Evolutionary conservation across 2,113 vertebrate species (phyloP), one percentile per base, ranked within the genome.

Genomic region (Brachyhypopomus occidentalis): DNA sequence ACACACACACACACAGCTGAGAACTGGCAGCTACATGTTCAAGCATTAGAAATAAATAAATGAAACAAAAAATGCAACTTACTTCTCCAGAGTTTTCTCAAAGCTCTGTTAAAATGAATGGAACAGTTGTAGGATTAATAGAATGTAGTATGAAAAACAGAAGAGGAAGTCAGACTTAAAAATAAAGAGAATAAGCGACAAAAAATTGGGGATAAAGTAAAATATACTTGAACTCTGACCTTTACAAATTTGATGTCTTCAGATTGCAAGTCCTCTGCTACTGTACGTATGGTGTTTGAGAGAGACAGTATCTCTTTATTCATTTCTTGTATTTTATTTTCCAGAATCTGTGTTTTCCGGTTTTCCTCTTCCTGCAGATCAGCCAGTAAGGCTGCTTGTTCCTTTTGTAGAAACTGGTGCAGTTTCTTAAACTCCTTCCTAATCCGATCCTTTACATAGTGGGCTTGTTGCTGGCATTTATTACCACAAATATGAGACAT

Each of bases 41-140:
- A 11, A 3, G 5, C 12, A 14, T 52, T 8, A 14, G 45, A 52
- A 52, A 52, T 14, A 14, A 52, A 6, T 1, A 23, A 19, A 45
- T 30, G 36, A 60, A 12, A 8, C 25, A 52, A 52, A 9, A 79
- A 3, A 69, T 66, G 17, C 0, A 3, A 41, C 77, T 79, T 27
- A 79, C 77, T 41, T 79, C 36, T 48, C 22, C 67, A 72, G 59
- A 2, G 69, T 62, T 17, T 79, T 25, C 55, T 79, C 59, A 59
- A 79, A 72, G 2, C 19, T 72, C 66, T 79, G 59, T 72, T 48
- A 25, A 79, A 79, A 79, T 5, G n/a, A 20, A 27, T 23, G 62
- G 25, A 36, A 72, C 2, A 38, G 17, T 30, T 70, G 41, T 12
- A 41, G 8, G 66, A 70, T 41, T 22, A 41, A 36, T n/a, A n/a